Evolutionary conservation across 2,113 vertebrate species (phyloP), one percentile per base, ranked within the genome.

Genomic region (Sorex fumeus): DNA sequence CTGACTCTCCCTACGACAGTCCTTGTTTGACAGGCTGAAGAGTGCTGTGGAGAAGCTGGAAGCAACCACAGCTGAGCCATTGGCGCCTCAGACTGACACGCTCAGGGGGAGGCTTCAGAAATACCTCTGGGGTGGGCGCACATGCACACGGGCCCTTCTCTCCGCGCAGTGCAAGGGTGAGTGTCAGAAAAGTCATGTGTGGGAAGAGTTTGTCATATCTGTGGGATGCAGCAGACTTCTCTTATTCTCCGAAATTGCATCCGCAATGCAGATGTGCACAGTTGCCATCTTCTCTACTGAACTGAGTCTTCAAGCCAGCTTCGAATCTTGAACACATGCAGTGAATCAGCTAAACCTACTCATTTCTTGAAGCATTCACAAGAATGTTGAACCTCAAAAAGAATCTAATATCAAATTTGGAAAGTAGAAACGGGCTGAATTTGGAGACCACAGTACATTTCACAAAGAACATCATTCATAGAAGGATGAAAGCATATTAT

Each of bases 111-210:
- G 62, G 30, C 30, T 69, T 23, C 6, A 5, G 21, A 69, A 27
- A 11, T 12, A 7, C 27, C 50, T 47, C 2, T 70, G 47, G 57
- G 47, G 30, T 34, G 16, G 25, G 0, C 34, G 2, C 0, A 1
- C 4, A 0, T 1, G 36, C 47, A 50, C 9, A 36, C 4, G 1
- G 0, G 1, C 40, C 4, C 36, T 69, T n/a, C 43, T 67, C 25
- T 66, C 40, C 28, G 0, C n/a, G 21, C 10, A 66, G 25, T 1
- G 0, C 70, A 18, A 8, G 1, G 3, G 1, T 8, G 47, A 43
- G 15, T 53, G 10, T 45, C n/a, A 23, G 70, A 40, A 32, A 19
- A 19, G n/a, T 25, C 11, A 25, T 6, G 34, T 43, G 79, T 84
- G 45, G 83, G 47, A 19, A 40, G 62, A 32, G 28, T n/a, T 81